These are phyloP conservation scores for Microvelia longipes DNA, from an alignment of 1,140 invertebrate genomes.

Conservation along the genomic window DNA sequence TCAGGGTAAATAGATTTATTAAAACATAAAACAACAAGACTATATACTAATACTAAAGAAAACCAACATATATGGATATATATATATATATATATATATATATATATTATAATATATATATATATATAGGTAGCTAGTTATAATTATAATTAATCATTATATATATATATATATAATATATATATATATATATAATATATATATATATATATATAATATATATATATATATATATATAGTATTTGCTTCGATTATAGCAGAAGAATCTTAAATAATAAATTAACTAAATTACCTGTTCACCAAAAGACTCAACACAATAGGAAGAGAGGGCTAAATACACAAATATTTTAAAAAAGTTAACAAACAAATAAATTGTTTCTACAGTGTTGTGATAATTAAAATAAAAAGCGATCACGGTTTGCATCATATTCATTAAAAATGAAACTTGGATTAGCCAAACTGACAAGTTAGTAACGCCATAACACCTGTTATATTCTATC, in stretches of 20 bases:
- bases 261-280: neutral
- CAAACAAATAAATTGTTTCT: neutral
- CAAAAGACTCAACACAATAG: neutral
- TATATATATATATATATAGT: too few species aligned
- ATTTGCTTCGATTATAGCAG: neutral
- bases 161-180: too few species aligned
- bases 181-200: too few species aligned
- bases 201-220: too few species aligned
- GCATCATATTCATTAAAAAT: neutral
- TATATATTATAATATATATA: too few species aligned
- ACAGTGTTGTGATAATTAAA: neutral
- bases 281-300: neutral
- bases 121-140: too few species aligned
- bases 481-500: neutral
- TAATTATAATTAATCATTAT: too few species aligned
- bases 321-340: neutral
- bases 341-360: neutral
- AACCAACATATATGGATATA: too few species aligned
- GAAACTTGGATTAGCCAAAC: neutral
- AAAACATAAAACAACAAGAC: too few species aligned
- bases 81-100: too few species aligned
- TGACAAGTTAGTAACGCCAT: neutral
- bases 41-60: too few species aligned
- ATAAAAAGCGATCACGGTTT: neutral
- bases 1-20: too few species aligned